These are phyloP conservation scores for Hemiprocne comata DNA, from an alignment of 2,113 vertebrate species.

Conservation along the genomic window DNA sequence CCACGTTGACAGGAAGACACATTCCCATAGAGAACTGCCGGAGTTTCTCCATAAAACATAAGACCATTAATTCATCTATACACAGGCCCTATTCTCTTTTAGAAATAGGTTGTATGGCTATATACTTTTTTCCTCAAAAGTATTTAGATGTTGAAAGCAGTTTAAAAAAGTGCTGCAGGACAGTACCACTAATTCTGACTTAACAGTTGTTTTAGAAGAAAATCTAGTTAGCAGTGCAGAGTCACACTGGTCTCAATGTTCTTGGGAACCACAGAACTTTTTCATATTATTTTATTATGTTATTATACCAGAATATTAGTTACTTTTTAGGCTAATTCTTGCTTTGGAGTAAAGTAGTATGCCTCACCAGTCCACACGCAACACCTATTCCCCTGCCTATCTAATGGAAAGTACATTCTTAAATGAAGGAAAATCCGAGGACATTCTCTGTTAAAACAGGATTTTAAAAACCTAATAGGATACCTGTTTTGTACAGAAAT, in stretches of 20 bases:
- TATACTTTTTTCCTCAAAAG: neutral
- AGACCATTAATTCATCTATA: neutral
- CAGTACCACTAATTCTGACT: neutral
- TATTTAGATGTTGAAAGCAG: neutral
- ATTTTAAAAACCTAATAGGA: accelerated
- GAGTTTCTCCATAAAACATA: neutral
- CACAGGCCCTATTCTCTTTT: neutral
- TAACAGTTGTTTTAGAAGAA: neutral
- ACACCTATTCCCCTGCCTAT: accelerated
- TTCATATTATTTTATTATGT: neutral
- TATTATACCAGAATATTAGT: neutral
- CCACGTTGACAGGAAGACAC: neutral
- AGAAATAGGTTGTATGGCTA: neutral
- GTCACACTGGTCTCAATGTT: neutral
- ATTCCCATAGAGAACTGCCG: neutral
- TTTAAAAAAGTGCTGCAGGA: neutral
- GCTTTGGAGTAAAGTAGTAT: accelerated
- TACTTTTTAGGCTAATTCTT: neutral
- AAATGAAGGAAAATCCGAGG: accelerated
- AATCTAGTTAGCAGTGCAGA: neutral
- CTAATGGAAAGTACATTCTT: neutral
- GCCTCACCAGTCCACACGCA: neutral
- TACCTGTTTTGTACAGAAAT: accelerated
- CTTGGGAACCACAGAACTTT: neutral
- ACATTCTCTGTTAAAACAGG: accelerated